Evolutionary conservation across 2,113 vertebrate genomes (phyloP), one percentile per base, ranked within the genome.

Genomic region (Zeus faber): DNA sequence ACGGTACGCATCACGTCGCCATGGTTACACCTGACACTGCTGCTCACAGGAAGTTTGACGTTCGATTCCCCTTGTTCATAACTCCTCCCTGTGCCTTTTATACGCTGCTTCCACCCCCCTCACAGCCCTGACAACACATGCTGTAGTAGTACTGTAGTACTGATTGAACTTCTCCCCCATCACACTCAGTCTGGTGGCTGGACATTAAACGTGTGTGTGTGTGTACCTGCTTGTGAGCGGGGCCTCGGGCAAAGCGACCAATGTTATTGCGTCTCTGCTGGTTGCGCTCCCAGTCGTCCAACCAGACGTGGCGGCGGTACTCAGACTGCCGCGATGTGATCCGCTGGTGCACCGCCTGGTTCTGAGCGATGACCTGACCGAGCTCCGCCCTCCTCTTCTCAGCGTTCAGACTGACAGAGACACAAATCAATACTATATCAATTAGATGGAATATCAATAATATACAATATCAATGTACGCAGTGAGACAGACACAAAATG

Each of bases 1-100:
- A 99, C 0, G 96, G 96, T 98, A 85, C 67, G 75, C 5, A 31
- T n/a, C n/a, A n/a, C n/a, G n/a, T n/a, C n/a, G n/a, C n/a, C n/a
- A n/a, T n/a, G n/a, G n/a, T n/a, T n/a, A n/a, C n/a, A n/a, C n/a
- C n/a, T n/a, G n/a, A n/a, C n/a, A n/a, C n/a, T n/a, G n/a, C n/a
- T n/a, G n/a, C n/a, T n/a, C n/a, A n/a, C n/a, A n/a, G n/a, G n/a
- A n/a, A n/a, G n/a, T n/a, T n/a, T n/a, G n/a, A n/a, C n/a, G n/a
- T n/a, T n/a, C n/a, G n/a, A n/a, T n/a, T n/a, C n/a, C n/a, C n/a
- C n/a, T n/a, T n/a, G n/a, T n/a, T n/a, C n/a, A n/a, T n/a, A n/a
- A n/a, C n/a, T n/a, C n/a, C n/a, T n/a, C n/a, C n/a, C n/a, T n/a
- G n/a, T 18, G 3, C 2, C 33, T 4, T 49, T 13, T 46, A 40